Evolutionary conservation across 1,140 invertebrate species (phyloP).

Genomic region (Bradynema listronoti): DNA sequence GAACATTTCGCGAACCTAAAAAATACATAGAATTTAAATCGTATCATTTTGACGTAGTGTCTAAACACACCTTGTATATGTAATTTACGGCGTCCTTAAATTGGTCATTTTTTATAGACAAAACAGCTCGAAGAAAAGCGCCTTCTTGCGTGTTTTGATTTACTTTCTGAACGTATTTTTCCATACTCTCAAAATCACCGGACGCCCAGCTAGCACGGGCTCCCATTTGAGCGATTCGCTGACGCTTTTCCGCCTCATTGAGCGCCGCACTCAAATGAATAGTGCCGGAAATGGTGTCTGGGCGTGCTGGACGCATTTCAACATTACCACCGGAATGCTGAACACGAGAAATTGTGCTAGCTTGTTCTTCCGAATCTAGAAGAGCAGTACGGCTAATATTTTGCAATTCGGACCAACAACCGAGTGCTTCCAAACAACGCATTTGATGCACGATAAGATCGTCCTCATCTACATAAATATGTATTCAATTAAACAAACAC

Average conservation of each 20-base stretch:
- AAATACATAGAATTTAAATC: slow-evolving; percentile 43
- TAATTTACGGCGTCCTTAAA: slow-evolving; percentile 66
- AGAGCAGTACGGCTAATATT: slow-evolving; percentile 25
- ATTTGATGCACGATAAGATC: slow-evolving; percentile 84
- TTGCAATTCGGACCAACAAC: slow-evolving; percentile 73
- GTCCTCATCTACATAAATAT: not conserved
- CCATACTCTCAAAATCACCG: slow-evolving; percentile 79
- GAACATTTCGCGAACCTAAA: slow-evolving; percentile 75
- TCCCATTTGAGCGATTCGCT: slow-evolving; percentile 79
- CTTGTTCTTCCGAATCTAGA: slow-evolving; percentile 21
- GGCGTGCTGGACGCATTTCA: not conserved
- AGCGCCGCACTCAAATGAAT: slow-evolving; percentile 15
- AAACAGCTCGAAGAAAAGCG: slow-evolving; percentile 87
- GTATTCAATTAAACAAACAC: no score
- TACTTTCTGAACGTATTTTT: slow-evolving; percentile 71
- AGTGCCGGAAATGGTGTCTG: not conserved
- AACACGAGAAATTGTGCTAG: no score
- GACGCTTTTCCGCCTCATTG: slow-evolving; percentile 66
- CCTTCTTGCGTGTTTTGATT: slow-evolving; percentile 84
- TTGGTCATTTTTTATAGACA: slow-evolving; percentile 79
- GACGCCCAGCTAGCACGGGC: slow-evolving; percentile 85
- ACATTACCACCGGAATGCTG: slow-evolving; percentile 1
- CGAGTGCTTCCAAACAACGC: slow-evolving; percentile 89
- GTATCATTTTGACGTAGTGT: slow-evolving; percentile 5
- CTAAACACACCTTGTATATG: slow-evolving; percentile 37